Percentiles rank a stretch among this genome's conserved stretches.
phyloP scores from a whole-genome alignment of 53 echinoderm and acorn worm species.

The Henricia sp. region DNA sequence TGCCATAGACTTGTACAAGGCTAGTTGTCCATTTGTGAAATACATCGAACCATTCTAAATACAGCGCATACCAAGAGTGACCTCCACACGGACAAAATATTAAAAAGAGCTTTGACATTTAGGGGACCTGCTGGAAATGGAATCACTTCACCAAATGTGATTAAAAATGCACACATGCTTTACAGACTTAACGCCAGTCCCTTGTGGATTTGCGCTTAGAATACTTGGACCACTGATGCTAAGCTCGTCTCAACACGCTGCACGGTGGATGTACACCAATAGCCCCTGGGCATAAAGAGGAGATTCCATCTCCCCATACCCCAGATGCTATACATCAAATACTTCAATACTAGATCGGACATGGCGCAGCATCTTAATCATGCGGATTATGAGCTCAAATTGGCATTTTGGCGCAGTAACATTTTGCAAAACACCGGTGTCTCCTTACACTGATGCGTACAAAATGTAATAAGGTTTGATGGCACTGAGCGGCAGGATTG shows the following conservation, averaged over 20 bases:
- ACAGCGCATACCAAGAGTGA: background rate
- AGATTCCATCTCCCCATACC: background rate
- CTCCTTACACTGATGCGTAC: background rate
- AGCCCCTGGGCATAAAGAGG: conserved; percentile 15
- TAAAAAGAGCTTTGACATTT: background rate
- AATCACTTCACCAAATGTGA: background rate
- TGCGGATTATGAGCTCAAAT: background rate
- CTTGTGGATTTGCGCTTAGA: background rate
- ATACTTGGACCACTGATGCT: background rate
- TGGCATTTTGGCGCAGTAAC: background rate
- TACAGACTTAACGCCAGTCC: background rate
- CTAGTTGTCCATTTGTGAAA: too few species aligned
- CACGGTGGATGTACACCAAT: too few species aligned
- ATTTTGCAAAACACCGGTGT: background rate
- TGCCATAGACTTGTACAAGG: too few species aligned
- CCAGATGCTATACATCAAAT: conserved; percentile 20
- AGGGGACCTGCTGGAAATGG: background rate
- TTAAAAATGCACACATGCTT: background rate
- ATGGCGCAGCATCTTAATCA: background rate
- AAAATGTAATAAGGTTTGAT: background rate
- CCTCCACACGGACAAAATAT: background rate
- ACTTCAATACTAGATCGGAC: background rate
- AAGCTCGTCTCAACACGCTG: background rate
- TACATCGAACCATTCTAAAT: too few species aligned
- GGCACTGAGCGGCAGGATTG: too few species aligned